phyloP scores from a whole-genome alignment of 2,888 invertebrate species.

The Hirtodrosophila trivittata region DNA sequence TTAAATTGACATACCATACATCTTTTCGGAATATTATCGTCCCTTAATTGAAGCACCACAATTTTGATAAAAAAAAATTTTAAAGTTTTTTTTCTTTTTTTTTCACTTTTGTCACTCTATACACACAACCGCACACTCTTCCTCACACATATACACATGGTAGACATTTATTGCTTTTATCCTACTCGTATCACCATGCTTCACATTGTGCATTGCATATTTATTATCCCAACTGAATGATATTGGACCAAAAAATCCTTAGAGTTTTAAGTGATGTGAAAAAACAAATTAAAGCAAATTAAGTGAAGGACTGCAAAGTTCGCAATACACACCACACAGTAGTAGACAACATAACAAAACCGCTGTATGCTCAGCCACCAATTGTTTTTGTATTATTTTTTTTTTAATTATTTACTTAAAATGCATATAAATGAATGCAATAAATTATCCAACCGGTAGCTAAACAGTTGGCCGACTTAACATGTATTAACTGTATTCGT shows the following conservation, averaged over 20 bases:
- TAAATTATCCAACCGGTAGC: conserved; percentile 60
- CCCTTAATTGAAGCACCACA: conserved; percentile 50
- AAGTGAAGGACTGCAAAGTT: conserved; percentile 24
- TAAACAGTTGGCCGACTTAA: conserved; percentile 44
- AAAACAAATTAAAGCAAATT: conserved; percentile 46
- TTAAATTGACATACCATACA: conserved; percentile 80
- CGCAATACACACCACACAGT: conserved; percentile 15
- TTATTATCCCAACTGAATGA: conserved; percentile 68
- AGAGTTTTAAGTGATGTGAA: conserved; percentile 83
- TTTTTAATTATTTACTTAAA: conserved; percentile 64
- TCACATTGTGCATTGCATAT: conserved; percentile 60
- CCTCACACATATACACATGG: conserved; percentile 29
- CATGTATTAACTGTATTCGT: conserved; percentile 27
- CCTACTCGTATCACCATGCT: conserved; percentile 5
- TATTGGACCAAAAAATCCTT: conserved; percentile 85
- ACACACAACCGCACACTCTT: neutral
- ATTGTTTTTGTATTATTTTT: conserved; percentile 74
- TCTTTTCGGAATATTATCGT: conserved; percentile 23
- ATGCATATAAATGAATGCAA: conserved; percentile 63
- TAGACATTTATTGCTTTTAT: conserved; percentile 23
- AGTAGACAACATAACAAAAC: conserved; percentile 25
- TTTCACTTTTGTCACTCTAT: conserved; percentile 24
- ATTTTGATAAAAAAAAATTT: conserved; percentile 33
- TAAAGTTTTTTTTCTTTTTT: conserved; percentile 26
- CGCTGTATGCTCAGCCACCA: conserved; percentile 70